Percentiles rank a stretch among this genome's conserved stretches.
Conservation (phyloP, 2,113 vertebrate species). For the Siniperca chuatsi region DNA sequence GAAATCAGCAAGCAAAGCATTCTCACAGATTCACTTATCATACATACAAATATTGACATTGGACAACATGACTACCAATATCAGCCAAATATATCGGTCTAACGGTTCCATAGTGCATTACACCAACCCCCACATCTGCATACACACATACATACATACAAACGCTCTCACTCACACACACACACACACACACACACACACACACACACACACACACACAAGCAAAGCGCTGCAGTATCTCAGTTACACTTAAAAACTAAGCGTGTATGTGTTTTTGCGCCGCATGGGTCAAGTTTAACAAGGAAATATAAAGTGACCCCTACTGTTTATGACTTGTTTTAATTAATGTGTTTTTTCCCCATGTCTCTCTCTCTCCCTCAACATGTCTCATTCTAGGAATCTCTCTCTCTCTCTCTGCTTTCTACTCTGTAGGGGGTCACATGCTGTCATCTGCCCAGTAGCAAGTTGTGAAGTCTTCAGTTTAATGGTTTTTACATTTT, state of each 20-base stretch:
- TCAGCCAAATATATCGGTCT: conserved; percentile 12
- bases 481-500: conserved; percentile 52
- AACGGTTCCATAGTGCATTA: background rate
- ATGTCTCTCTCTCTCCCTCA: conserved; percentile 8
- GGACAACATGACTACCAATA: background rate
- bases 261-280: conserved; percentile 50
- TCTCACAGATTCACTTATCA: no score
- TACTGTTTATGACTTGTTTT: conserved; percentile 61
- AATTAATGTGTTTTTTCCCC: conserved; percentile 53
- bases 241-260: conserved; percentile 42
- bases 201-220: conserved; percentile 31
- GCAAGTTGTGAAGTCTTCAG: conserved; percentile 51
- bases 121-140: background rate
- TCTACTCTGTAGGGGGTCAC: conserved; percentile 38
- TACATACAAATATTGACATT: background rate
- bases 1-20: background rate
- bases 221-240: conserved; percentile 25
- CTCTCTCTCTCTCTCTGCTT: conserved; percentile 20
- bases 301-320: conserved; percentile 69
- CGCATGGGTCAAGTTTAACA: conserved; percentile 65
- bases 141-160: no score
- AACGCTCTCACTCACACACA: background rate
- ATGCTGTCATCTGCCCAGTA: conserved; percentile 69
- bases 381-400: conserved; percentile 18
- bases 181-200: no score